Conservation (phyloP, 2,797 vertebrate species). For the Gouania willdenowi region DNA sequence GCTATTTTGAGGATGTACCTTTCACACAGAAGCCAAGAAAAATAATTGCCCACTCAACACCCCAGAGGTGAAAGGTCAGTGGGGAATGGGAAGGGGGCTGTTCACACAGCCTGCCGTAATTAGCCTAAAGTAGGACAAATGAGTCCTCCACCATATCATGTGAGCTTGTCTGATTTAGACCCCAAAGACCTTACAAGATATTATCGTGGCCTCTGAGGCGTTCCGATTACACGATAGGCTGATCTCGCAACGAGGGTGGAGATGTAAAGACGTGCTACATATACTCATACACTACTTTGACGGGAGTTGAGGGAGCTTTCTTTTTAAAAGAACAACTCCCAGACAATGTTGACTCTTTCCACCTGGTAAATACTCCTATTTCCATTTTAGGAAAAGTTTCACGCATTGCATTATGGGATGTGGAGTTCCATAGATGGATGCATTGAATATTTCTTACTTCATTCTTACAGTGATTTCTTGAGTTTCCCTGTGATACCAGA, state of each 20-base stretch:
- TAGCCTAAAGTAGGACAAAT: constrained; percentile 62
- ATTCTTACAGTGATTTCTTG: no score
- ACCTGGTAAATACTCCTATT: no score
- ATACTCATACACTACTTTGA: no score
- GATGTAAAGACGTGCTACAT: not conserved
- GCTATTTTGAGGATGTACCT: constrained; percentile 49
- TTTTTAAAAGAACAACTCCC: no score
- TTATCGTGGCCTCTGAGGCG: constrained; percentile 19
- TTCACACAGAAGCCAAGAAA: constrained; percentile 73
- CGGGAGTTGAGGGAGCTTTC: no score
- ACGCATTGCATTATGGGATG: no score
- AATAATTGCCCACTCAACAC: constrained; percentile 75
- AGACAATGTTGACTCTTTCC: no score
- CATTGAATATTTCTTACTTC: no score
- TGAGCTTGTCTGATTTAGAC: constrained; percentile 27
- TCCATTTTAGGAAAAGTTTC: no score
- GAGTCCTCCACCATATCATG: constrained; percentile 33
- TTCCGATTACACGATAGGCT: constrained; percentile 15
- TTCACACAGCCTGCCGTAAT: constrained; percentile 66
- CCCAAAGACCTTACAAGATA: constrained; percentile 32
- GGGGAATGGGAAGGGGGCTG: constrained; percentile 44
- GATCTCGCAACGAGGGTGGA: constrained; percentile 11
- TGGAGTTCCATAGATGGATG: no score
- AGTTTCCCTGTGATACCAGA: no score
- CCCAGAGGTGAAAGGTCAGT: constrained; percentile 74